Evolutionary conservation across 2,113 vertebrate genomes (phyloP), one percentile per base, ranked within the genome.

Genomic region (Sula dactylatra): DNA sequence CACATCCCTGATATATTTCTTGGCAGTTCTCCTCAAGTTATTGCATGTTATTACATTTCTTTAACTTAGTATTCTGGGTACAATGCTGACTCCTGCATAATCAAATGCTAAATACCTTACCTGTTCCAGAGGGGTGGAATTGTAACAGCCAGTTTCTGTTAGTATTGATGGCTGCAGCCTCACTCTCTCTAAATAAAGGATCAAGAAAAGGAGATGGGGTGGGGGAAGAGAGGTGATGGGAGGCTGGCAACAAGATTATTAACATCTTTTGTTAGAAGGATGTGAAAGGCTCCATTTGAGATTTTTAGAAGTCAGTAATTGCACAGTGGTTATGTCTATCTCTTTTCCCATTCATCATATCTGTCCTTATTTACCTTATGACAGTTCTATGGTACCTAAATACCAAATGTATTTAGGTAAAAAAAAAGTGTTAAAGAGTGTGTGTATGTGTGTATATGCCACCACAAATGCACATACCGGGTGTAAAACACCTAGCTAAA

Each of bases 361-460:
- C 59, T 86, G 58, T 95, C 29, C 44, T 58, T 62, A 79, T 52
- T 95, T 92, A 45, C 25, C 36, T 79, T 25, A 38, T 58, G 47
- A 65, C 22, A 62, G 14, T 59, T 0, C 0, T 15, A 38, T 40
- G 84, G 15, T 64, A n/a, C n/a, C n/a, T n/a, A n/a, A n/a, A n/a
- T n/a, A n/a, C n/a, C n/a, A n/a, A n/a, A 73, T 29, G 2, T 6
- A 44, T 74, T 90, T 94, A 70, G 32, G 34, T 64, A 61, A 93
- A 87, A 67, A 86, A 58, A 66, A 88, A 8, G 1, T 42, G 21
- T 56, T 76, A 74, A 70, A 87, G n/a, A 4, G 6, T 26, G 25
- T 34, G 11, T 36, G 6, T 31, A 36, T 55, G 8, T 61, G 20
- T 42, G 27, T 29, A 4, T 36, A 32, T 14, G 18, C 38, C 44